Conservation (phyloP, 2,888 invertebrate species). For the Cheilosia grossa region DNA sequence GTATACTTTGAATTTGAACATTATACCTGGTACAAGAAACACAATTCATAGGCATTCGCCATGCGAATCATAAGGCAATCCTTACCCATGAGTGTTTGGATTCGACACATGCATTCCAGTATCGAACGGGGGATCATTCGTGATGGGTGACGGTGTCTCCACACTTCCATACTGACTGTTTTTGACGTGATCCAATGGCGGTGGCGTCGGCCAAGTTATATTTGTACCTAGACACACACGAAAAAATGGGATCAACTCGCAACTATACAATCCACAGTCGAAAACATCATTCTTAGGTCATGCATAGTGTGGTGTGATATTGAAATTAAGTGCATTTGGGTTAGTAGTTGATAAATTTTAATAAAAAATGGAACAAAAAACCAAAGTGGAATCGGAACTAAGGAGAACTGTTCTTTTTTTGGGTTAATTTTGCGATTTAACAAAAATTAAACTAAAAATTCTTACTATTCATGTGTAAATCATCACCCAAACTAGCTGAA, state of each 20-base stretch:
- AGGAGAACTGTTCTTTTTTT: constrained; percentile 62
- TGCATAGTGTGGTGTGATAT: constrained; percentile 74
- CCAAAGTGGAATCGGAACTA: constrained; percentile 75
- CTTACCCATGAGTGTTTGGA: constrained; percentile 83
- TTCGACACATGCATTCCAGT: constrained; percentile 80
- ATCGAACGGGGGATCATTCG: constrained; percentile 81
- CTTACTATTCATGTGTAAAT: constrained; percentile 87
- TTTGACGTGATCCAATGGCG: constrained; percentile 81
- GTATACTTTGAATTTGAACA: constrained; percentile 82
- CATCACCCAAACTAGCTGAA: constrained; percentile 92
- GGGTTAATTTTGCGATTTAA: constrained; percentile 68
- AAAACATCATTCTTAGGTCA: constrained; percentile 21
- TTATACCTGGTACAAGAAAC: constrained; percentile 78
- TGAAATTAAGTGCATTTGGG: constrained; percentile 72
- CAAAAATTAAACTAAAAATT: constrained; percentile 79
- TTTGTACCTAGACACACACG: constrained; percentile 80
- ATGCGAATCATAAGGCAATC: not conserved
- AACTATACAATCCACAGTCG: constrained; percentile 10
- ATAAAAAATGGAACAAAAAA: constrained; percentile 23
- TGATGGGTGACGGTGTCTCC: constrained; percentile 82
- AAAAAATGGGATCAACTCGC: constrained; percentile 29
- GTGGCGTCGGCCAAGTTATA: constrained; percentile 82
- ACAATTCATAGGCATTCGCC: constrained; percentile 16
- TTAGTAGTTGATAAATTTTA: constrained; percentile 53
- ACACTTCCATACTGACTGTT: constrained; percentile 82